Conservation (phyloP, 2,888 invertebrate species). For the Lordiphosa andalusiaca region DNA sequence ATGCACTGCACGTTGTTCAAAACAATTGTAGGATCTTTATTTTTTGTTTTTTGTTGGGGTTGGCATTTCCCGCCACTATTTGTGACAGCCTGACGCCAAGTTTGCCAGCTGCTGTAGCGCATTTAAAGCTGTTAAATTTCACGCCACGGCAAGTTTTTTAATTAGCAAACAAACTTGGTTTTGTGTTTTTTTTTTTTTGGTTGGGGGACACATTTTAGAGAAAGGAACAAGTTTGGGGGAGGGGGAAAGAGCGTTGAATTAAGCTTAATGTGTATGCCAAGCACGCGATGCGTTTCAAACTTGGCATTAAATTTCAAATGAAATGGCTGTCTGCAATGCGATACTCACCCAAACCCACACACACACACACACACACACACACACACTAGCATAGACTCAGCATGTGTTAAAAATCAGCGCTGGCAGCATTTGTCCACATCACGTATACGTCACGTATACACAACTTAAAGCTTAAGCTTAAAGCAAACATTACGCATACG, state of each 20-base stretch:
- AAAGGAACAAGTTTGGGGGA: neutral
- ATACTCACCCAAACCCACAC: constrained; percentile 28
- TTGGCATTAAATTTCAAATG: constrained; percentile 73
- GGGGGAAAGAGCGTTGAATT: neutral
- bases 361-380: constrained; percentile 10
- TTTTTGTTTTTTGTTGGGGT: constrained; percentile 8
- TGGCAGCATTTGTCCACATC: constrained; percentile 60
- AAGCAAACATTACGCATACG: constrained; percentile 40
- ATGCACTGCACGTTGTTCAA: constrained; percentile 51
- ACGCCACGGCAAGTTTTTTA: constrained; percentile 47
- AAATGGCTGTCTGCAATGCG: constrained; percentile 70
- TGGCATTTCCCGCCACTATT: constrained; percentile 57
- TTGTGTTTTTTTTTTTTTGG: neutral
- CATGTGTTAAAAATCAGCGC: constrained; percentile 59
- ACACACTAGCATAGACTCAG: constrained; percentile 8
- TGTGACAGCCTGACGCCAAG: constrained; percentile 51
- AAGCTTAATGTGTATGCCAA: constrained; percentile 46
- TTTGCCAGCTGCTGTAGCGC: constrained; percentile 23
- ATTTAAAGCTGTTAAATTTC: constrained; percentile 63
- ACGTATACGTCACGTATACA: constrained; percentile 64
- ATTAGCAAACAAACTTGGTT: constrained; percentile 46
- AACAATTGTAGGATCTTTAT: constrained; percentile 38
- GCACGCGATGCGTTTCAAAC: constrained; percentile 68
- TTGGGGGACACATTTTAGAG: neutral
- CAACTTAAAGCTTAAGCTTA: constrained; percentile 37